Conservation (phyloP, 2,113 vertebrate species). For the Microtus ochrogaster region DNA sequence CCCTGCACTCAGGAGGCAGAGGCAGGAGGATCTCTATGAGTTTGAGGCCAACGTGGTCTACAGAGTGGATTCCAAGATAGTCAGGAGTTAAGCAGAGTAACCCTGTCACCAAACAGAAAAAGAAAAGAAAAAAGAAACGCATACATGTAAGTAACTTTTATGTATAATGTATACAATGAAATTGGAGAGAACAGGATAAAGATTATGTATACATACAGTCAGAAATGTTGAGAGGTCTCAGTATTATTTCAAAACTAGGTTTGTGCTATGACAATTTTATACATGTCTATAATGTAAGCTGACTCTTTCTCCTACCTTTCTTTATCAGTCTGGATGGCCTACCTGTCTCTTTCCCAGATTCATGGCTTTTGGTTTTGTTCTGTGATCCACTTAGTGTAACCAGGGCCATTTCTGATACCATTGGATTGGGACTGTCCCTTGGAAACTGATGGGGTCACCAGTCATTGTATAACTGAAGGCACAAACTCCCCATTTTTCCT, state of each 20-base stretch:
- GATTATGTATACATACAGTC: background rate
- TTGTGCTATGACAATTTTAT: background rate
- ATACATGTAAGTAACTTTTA: background rate
- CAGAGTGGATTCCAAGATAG: background rate
- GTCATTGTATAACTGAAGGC: background rate
- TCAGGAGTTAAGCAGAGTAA: background rate
- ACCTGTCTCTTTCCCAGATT: background rate
- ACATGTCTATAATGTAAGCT: background rate
- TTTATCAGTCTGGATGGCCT: background rate
- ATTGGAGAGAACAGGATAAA: background rate
- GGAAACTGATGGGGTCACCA: background rate
- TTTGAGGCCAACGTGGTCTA: background rate
- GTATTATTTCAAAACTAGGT: background rate
- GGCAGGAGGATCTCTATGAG: background rate
- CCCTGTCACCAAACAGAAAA: background rate
- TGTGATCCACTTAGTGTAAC: background rate
- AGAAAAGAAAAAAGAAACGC: background rate
- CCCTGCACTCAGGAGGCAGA: background rate
- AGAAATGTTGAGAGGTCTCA: background rate
- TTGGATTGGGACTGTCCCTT: no score
- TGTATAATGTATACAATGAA: background rate
- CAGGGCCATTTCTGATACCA: background rate
- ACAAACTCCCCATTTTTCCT: background rate
- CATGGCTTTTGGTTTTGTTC: background rate
- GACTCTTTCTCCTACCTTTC: background rate